Base-by-base conservation (phyloP, 2,888 invertebrate species). In the Spicauda simplicius region DNA sequence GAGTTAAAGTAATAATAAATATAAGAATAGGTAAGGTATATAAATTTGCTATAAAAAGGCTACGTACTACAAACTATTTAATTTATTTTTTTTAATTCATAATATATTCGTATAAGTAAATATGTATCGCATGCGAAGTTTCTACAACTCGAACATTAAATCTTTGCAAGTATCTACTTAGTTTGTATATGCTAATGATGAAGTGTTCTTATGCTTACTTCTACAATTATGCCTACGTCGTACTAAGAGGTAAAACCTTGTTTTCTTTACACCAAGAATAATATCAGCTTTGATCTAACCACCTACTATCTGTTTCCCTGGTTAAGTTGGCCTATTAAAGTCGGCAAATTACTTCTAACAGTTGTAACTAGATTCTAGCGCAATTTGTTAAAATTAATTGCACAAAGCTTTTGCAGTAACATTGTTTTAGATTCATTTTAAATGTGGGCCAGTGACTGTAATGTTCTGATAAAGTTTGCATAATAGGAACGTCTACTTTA, bases 381-480 rank as follows among this genome's bases (percentile, higher is more conserved):
- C 65, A 54, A 59, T 65, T 65, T 65, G 65, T 59, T 59, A 65
- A 65, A 65, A 59, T 65, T 65, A 65, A 65, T 65, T 65, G 59
- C 54, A 54, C 58, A 65, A 65, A 59, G 58, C 65, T 54, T 59
- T 59, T 54, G 59, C 59, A 65, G 59, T 54, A 59, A 65, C 65
- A 59, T 65, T 65, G 65, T 65, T 65, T 65, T 65, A 65, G 54
- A 65, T 65, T 65, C 59, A 65, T 65, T 65, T 59, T 25, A 59
- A 65, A 59, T 65, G 65, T 59, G 54, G 66, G 59, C 52, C 60
- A 60, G 55, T 16, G 66, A 33, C 55, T 59, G 55, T 60, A 66
- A 66, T 60, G 59, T 60, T 12, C 54, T 60, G 66, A 66, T 66
- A 66, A 66, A 55, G 48, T 60, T 30, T 48, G 60, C 55, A 55